A percentile compares a stretch with the other conserved stretches of the same genome.
phyloP scores from a whole-genome alignment of 1,140 invertebrate genomes.

The Druon quercuslanigerum region DNA sequence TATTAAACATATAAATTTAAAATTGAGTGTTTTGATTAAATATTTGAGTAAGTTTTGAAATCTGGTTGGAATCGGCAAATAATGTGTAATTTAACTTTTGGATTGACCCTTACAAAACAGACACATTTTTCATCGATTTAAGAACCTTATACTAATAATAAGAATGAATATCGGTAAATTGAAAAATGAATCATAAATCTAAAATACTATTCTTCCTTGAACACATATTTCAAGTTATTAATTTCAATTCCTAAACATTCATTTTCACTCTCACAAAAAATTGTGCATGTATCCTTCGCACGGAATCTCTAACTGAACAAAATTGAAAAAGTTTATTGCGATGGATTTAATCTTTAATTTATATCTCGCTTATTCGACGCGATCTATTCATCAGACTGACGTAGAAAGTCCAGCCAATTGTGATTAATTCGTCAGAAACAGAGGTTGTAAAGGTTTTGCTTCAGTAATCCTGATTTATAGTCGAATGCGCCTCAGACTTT shows the following conservation, averaged over 20 bases:
- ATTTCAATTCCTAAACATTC: background rate
- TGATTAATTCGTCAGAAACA: slow-evolving; percentile 17
- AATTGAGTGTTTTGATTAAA: too few species aligned
- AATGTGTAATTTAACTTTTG: too few species aligned
- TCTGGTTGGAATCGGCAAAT: too few species aligned
- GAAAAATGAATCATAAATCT: background rate
- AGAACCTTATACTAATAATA: too few species aligned
- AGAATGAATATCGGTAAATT: background rate
- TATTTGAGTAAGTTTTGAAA: too few species aligned
- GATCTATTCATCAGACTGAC: slow-evolving; percentile 18
- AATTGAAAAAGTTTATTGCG: slow-evolving; percentile 16
- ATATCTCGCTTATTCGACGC: slow-evolving; percentile 15
- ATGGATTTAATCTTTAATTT: slow-evolving; percentile 28
- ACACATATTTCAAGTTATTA: slow-evolving; percentile 13
- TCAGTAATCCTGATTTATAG: slow-evolving; percentile 27
- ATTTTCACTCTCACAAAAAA: slow-evolving; percentile 11
- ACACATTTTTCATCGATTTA: too few species aligned
- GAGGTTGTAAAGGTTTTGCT: slow-evolving; percentile 15
- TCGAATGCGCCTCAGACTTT: background rate
- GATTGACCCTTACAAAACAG: too few species aligned
- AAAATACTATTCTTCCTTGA: background rate
- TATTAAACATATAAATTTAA: too few species aligned
- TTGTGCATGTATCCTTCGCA: background rate
- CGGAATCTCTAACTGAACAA: background rate
- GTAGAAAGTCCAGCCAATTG: slow-evolving; percentile 27